These are phyloP conservation scores for Chydorus sphaericus DNA, from an alignment of 2,888 invertebrate species.

Conservation along the genomic window DNA sequence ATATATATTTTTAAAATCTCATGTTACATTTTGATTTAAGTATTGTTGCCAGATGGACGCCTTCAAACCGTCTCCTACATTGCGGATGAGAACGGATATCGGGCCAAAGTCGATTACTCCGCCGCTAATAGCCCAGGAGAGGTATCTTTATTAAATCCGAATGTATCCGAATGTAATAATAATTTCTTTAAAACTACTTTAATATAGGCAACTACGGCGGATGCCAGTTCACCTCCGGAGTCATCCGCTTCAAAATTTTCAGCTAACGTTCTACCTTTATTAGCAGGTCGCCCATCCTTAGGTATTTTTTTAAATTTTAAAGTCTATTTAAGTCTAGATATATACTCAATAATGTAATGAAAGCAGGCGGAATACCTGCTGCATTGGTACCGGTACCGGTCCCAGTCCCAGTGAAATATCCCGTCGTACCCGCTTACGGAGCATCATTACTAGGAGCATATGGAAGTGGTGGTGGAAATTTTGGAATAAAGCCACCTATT, in stretches of 20 bases:
- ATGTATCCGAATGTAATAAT: neutral
- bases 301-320: neutral
- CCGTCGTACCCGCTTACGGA: neutral
- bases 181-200: neutral
- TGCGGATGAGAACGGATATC: slow-evolving; percentile 13
- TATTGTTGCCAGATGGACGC: slow-evolving; percentile 14
- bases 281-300: no score
- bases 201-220: neutral
- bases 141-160: neutral
- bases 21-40: no score
- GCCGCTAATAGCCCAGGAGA: slow-evolving; percentile 14
- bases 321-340: no score
- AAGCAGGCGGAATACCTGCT: no score
- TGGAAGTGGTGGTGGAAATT: neutral
- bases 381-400: neutral
- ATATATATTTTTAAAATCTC: no score
- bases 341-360: no score
- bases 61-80: slow-evolving; percentile 15
- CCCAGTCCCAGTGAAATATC: neutral
- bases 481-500: neutral
- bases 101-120: slow-evolving; percentile 14
- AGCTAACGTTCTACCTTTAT: no score
- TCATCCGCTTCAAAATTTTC: neutral
- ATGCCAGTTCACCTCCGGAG: neutral
- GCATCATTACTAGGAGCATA: neutral